Conservation (phyloP, 2,888 invertebrate species). For the Chrysodeixis includens region DNA sequence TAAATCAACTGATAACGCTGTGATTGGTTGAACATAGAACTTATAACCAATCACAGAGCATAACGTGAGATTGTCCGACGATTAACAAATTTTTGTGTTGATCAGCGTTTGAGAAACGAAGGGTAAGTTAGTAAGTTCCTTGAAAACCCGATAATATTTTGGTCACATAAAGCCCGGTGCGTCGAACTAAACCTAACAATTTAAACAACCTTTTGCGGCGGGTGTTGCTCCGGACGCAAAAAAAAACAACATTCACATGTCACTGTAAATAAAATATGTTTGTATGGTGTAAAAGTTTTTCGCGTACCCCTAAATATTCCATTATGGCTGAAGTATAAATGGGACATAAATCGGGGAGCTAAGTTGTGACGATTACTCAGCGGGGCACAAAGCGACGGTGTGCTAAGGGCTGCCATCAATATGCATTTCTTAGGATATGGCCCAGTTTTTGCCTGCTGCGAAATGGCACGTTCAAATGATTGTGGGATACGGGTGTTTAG, state of each 20-base stretch:
- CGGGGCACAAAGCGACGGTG: conserved; percentile 72
- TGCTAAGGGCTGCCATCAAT: conserved; percentile 59
- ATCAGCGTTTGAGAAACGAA: too few species aligned
- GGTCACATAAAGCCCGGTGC: conserved; percentile 26
- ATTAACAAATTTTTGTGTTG: too few species aligned
- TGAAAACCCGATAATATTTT: conserved; percentile 6
- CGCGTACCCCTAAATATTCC: conserved; percentile 79
- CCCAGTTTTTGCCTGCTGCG: conserved; percentile 43
- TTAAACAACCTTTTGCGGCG: conserved; percentile 29
- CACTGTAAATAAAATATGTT: conserved; percentile 75
- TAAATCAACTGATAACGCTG: too few species aligned
- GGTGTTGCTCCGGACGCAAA: conserved; percentile 38
- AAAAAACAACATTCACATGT: conserved; percentile 71
- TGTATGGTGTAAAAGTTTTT: conserved; percentile 73
- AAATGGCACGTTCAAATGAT: conserved; percentile 16
- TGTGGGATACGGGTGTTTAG: background rate
- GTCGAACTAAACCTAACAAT: conserved; percentile 27
- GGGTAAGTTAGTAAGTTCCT: background rate
- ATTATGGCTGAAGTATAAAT: conserved; percentile 76
- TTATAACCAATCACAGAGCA: too few species aligned
- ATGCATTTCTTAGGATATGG: conserved; percentile 56
- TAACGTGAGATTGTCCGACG: too few species aligned
- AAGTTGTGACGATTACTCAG: conserved; percentile 81
- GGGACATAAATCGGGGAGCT: conserved; percentile 76
- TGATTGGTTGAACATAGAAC: too few species aligned